Evolutionary conservation across 2,113 vertebrate species (phyloP).

Genomic region (Platycercus adscitus): DNA sequence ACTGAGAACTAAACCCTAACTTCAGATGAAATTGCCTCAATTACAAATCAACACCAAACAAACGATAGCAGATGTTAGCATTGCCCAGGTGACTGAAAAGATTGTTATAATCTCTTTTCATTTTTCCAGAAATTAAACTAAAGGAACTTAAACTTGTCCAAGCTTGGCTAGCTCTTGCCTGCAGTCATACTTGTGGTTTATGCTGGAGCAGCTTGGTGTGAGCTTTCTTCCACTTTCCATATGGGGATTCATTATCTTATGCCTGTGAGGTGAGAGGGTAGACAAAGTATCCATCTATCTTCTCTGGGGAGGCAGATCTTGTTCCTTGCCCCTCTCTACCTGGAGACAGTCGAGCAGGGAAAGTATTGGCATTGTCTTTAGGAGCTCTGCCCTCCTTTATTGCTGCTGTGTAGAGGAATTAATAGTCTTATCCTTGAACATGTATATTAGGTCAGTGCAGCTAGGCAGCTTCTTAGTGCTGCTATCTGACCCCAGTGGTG

Average conservation of each 20-base stretch:
- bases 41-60: background rate
- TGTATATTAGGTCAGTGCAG: background rate
- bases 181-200: background rate
- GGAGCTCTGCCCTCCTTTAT: background rate
- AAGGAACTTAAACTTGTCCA: background rate
- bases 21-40: background rate
- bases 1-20: background rate
- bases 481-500: background rate
- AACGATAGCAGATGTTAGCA: background rate
- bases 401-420: background rate
- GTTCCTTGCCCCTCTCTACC: background rate
- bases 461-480: background rate
- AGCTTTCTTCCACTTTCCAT: background rate
- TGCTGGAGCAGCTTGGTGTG: background rate
- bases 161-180: background rate
- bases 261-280: rapidly evolving
- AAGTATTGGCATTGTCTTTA: background rate
- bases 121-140: background rate
- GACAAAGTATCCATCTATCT: background rate
- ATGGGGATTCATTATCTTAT: background rate
- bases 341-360: background rate
- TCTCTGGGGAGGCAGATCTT: background rate
- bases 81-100: background rate
- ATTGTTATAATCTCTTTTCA: background rate
- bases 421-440: background rate